A percentile compares a stretch with the other conserved stretches of the same genome.
Evolutionary conservation across 2,797 vertebrate species (phyloP).

Genomic region (Alectoris magna): DNA sequence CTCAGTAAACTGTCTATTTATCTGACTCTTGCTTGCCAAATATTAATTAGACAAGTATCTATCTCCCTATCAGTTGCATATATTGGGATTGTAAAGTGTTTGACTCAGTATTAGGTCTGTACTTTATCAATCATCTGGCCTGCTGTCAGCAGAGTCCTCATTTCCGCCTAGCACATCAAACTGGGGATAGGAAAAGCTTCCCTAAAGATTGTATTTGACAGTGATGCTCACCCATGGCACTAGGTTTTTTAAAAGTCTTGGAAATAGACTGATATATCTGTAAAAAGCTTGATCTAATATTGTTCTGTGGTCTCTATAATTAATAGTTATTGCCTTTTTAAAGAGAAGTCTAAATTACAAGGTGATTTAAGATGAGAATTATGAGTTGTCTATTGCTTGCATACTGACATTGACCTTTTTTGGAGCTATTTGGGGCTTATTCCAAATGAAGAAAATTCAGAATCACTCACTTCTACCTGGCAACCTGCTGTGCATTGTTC

Average conservation of each 20-base stretch:
- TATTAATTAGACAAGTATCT: not conserved
- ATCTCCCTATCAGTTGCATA: not conserved
- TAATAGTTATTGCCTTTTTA: not conserved
- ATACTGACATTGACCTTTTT: not conserved
- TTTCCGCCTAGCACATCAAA: not conserved
- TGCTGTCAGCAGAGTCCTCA: conserved; percentile 17
- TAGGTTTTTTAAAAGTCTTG: not conserved
- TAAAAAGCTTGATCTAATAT: not conserved
- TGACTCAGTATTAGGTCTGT: not conserved
- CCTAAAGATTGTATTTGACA: not conserved
- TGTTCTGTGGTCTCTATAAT: not conserved
- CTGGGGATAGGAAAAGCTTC: not conserved
- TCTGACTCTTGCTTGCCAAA: not conserved
- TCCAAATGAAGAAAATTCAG: not conserved
- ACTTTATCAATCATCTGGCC: not conserved
- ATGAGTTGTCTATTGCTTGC: not conserved
- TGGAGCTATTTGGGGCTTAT: not conserved
- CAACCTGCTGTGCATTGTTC: not conserved
- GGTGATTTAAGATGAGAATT: not conserved
- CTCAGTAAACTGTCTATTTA: not conserved
- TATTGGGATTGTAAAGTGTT: not conserved
- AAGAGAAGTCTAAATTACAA: not conserved
- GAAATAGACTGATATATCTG: not conserved
- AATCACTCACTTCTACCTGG: not conserved
- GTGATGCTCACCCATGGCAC: not conserved